These are phyloP conservation scores for Cephus runcator DNA, from an alignment of 2,888 invertebrate genomes.

Conservation along the genomic window DNA sequence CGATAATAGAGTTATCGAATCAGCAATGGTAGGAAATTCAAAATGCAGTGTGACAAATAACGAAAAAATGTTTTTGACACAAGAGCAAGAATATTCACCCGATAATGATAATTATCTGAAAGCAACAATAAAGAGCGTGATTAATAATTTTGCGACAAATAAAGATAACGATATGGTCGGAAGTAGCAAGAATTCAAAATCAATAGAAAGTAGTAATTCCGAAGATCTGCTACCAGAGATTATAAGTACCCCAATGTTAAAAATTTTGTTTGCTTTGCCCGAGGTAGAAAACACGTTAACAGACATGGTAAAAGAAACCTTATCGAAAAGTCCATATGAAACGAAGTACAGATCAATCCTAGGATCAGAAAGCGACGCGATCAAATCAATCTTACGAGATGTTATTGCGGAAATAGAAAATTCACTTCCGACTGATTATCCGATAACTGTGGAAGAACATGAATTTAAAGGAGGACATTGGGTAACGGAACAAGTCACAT, in stretches of 20 bases:
- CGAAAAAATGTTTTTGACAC: background rate
- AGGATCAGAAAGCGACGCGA: constrained; percentile 21
- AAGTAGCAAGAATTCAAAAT: constrained; percentile 13
- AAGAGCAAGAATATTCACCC: constrained; percentile 3
- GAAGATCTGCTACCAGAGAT: constrained; percentile 14
- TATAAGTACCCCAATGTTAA: constrained; percentile 35
- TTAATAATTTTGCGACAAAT: constrained; percentile 43
- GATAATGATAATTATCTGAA: constrained; percentile 26
- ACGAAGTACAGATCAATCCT: constrained; percentile 13
- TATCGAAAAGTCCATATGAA: constrained; percentile 12
- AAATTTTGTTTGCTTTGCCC: constrained; percentile 38
- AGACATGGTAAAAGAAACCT: constrained; percentile 32
- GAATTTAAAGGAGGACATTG: constrained; percentile 30
- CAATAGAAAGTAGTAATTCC: constrained; percentile 7
- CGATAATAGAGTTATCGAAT: background rate
- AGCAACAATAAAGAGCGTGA: constrained; percentile 38
- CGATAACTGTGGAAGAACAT: constrained; percentile 31
- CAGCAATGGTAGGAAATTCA: background rate
- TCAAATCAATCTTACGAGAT: constrained; percentile 22
- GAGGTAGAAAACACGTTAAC: constrained; percentile 40
- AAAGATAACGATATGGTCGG: constrained; percentile 14
- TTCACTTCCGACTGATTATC: constrained; percentile 18
- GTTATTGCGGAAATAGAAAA: constrained; percentile 26
- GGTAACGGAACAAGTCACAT: constrained; percentile 19
- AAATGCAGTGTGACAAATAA: background rate